A percentile compares a stretch with the other conserved stretches of the same genome.
These are phyloP conservation scores for Salmo trutta DNA, from an alignment of 2,797 vertebrate species.

Conservation along the genomic window DNA sequence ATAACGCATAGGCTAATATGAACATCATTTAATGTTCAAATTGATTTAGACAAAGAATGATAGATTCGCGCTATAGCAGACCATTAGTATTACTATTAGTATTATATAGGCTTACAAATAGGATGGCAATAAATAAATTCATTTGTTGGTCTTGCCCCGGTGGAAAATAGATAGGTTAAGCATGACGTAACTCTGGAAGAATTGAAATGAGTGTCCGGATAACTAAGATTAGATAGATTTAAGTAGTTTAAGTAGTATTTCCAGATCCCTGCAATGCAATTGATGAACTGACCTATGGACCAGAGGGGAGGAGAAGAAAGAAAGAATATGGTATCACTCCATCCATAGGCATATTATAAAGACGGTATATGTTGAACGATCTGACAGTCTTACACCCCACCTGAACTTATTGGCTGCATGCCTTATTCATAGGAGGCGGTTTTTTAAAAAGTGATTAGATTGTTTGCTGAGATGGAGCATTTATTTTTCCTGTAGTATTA, in stretches of 20 bases:
- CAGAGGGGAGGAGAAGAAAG: neutral
- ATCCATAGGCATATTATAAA: conserved; percentile 23
- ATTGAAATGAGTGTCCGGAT: conserved; percentile 1
- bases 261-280: conserved; percentile 11
- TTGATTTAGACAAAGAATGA: neutral
- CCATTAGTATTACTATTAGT: neutral
- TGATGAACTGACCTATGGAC: conserved; percentile 1
- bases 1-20: neutral
- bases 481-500: neutral
- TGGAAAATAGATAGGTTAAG: neutral
- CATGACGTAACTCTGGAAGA: conserved; percentile 14
- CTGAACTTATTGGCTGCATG: conserved; percentile 37
- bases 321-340: conserved; percentile 3
- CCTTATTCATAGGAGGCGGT: conserved; percentile 16
- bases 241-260: neutral
- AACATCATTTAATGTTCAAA: neutral
- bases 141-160: conserved; percentile 7
- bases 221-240: conserved; percentile 3
- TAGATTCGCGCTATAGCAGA: neutral
- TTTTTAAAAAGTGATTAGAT: neutral
- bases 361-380: conserved; percentile 22
- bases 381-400: conserved; percentile 34
- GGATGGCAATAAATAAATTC: conserved; percentile 29
- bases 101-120: neutral
- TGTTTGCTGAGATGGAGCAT: conserved; percentile 12